These are phyloP conservation scores for Forbesichthys papilliferus DNA, from an alignment of 2,113 vertebrate genomes.

Conservation along the genomic window DNA sequence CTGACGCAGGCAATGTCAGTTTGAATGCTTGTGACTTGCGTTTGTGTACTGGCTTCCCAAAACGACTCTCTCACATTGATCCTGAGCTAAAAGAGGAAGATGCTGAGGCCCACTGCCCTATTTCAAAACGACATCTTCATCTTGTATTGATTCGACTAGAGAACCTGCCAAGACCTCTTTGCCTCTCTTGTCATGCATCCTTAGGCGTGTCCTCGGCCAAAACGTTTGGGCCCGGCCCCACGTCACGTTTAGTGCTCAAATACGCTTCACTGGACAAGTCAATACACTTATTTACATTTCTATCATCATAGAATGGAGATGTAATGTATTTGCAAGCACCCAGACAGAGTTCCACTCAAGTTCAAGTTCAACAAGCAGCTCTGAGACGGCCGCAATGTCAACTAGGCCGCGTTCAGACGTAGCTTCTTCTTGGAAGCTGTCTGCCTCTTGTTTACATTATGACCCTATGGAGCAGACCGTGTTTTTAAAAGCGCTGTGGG, in stretches of 20 bases:
- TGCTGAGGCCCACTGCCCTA: constrained; percentile 21
- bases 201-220: constrained; percentile 30
- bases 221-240: constrained; percentile 23
- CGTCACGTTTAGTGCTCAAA: constrained; percentile 1
- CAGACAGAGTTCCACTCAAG: constrained; percentile 9
- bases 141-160: constrained; percentile 55
- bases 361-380: constrained; percentile 6
- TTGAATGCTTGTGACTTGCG: constrained; percentile 41
- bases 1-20: constrained; percentile 3
- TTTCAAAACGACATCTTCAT: constrained; percentile 63
- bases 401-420: neutral
- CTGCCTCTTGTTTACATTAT: too few relatives aligned
- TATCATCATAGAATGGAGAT: constrained; percentile 14
- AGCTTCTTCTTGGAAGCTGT: too few relatives aligned
- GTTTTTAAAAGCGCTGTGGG: too few relatives aligned
- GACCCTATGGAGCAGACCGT: too few relatives aligned
- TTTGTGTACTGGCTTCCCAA: constrained; percentile 28
- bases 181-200: constrained; percentile 32
- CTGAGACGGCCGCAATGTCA: constrained; percentile 1
- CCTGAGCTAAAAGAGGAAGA: constrained; percentile 31
- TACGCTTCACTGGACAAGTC: constrained; percentile 17
- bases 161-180: constrained; percentile 31
- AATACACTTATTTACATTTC: constrained; percentile 18
- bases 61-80: constrained; percentile 35
- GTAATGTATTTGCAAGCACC: constrained; percentile 1